Evolutionary conservation across 2,888 invertebrate genomes (phyloP), one percentile per base, ranked within the genome.

Genomic region (Tetanocera ferruginea): DNA sequence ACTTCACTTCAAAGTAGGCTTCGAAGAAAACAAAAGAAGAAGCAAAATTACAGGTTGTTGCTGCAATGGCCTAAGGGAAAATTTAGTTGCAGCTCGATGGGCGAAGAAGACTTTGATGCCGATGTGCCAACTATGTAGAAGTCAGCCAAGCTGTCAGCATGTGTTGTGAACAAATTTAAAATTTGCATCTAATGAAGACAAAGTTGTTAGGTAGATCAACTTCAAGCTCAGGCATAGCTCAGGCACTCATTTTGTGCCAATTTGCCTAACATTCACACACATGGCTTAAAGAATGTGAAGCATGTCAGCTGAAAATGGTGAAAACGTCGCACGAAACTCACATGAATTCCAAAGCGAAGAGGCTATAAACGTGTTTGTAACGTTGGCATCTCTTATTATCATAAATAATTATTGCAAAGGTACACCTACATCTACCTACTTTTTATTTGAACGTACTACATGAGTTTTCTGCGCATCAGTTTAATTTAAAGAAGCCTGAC

Each of bases 271-370:
- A 74, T 74, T 74, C 74, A 51, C 71, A 14, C 49, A 49, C 23
- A 19, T 23, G 55, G 19, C 25, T 49, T 43, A 19, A 60, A 81
- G 83, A 84, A 85, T 84, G 84, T 84, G 84, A 85, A 85, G 85
- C 85, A 84, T 86, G 85, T 86, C 85, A 86, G 80, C 51, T 31
- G 62, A n/a, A 74, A 23, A 25, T 66, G 52, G 74, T 64, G 74
- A 74, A 74, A 74, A 49, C 74, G 19, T 34, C 17, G 19, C 55
- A 55, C 19, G 31, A 5, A 34, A 71, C 57, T 37, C 8, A 57
- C 37, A 51, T 19, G 37, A 64, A 37, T 62, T 51, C 74, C 14
- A 49, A 49, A 62, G 62, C 51, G 43, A 17, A 37, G 52, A 28
- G 25, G 66, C 11, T 51, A 25, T 8, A 72, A 37, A 72, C 28